These are phyloP conservation scores for Indicator indicator DNA, from an alignment of 2,113 vertebrate species.

Conservation along the genomic window DNA sequence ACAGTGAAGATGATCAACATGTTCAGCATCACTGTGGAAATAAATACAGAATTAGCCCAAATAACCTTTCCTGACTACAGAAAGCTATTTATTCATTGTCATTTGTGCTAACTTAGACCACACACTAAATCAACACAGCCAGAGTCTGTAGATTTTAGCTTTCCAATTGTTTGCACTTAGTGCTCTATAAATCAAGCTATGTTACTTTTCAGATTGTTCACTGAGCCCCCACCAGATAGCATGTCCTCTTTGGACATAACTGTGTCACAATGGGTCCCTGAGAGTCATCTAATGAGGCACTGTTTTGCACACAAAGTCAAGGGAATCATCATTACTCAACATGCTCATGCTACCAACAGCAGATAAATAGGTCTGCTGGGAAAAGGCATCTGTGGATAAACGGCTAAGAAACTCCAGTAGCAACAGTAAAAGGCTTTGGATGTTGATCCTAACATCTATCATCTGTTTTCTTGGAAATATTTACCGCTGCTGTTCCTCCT, in stretches of 20 bases:
- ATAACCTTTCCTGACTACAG: background rate
- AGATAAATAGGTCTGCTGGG: conserved; percentile 40
- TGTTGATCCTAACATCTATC: background rate
- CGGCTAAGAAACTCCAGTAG: background rate
- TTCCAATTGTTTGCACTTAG: background rate
- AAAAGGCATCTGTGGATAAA: conserved; percentile 1
- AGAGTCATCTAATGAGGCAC: background rate
- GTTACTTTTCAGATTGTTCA: background rate
- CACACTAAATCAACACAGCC: background rate
- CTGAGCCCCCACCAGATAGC: fast-evolving
- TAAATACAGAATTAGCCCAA: background rate
- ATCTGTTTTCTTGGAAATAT: background rate
- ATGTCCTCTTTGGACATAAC: background rate
- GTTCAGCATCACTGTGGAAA: background rate
- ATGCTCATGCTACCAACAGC: background rate
- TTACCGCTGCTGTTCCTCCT: background rate
- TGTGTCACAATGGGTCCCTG: background rate
- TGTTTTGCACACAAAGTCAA: background rate
- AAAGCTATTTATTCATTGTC: background rate
- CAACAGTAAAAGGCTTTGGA: conserved; percentile 1
- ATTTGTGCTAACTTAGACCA: background rate
- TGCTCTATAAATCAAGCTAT: background rate
- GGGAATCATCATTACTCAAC: conserved; percentile 2
- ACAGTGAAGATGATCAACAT: background rate
- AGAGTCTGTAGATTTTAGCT: background rate